A percentile compares a stretch with the other conserved stretches of the same genome.
Conservation (phyloP, 2,888 invertebrate species). For the Lycocerus yunnanus region DNA sequence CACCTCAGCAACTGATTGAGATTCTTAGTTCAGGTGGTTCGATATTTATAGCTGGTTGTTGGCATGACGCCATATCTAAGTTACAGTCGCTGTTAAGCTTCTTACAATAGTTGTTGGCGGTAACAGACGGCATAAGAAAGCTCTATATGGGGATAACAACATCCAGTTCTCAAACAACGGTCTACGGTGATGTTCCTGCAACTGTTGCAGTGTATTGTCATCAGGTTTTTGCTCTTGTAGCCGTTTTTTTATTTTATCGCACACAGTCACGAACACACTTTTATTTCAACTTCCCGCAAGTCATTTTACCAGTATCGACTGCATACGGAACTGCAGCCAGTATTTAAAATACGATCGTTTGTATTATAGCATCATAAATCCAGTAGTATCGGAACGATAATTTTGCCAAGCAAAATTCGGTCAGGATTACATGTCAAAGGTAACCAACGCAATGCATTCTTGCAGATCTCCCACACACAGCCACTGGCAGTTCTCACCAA, state of each 20-base stretch:
- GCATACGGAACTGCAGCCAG: not conserved
- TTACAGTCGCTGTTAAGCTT: slow-evolving; percentile 26
- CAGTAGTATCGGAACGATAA: not conserved
- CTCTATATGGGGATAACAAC: slow-evolving; percentile 30
- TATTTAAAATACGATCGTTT: not conserved
- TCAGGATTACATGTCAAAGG: slow-evolving; percentile 12
- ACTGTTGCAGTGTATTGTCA: slow-evolving; percentile 26
- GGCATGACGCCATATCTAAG: slow-evolving; percentile 35
- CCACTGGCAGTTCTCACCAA: slow-evolving; percentile 20
- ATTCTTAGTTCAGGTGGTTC: slow-evolving; percentile 34
- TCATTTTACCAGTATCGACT: not conserved
- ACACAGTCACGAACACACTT: slow-evolving; percentile 18
- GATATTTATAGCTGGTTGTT: slow-evolving; percentile 35
- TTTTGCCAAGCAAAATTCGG: slow-evolving; percentile 8
- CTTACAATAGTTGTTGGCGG: slow-evolving; percentile 31
- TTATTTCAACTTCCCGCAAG: not conserved
- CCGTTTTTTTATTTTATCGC: slow-evolving; percentile 16
- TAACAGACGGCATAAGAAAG: slow-evolving; percentile 26
- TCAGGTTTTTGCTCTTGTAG: slow-evolving; percentile 23
- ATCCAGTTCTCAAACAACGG: slow-evolving; percentile 26
- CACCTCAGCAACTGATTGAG: slow-evolving; percentile 26
- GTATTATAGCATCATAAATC: not conserved
- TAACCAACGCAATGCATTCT: slow-evolving; percentile 7
- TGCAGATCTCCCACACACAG: slow-evolving; percentile 19
- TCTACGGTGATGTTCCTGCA: slow-evolving; percentile 26